Percentiles rank a stretch among this genome's conserved stretches.
Evolutionary conservation across 1,140 invertebrate species (phyloP).

Genomic region (Ceratosolen fusciceps): DNA sequence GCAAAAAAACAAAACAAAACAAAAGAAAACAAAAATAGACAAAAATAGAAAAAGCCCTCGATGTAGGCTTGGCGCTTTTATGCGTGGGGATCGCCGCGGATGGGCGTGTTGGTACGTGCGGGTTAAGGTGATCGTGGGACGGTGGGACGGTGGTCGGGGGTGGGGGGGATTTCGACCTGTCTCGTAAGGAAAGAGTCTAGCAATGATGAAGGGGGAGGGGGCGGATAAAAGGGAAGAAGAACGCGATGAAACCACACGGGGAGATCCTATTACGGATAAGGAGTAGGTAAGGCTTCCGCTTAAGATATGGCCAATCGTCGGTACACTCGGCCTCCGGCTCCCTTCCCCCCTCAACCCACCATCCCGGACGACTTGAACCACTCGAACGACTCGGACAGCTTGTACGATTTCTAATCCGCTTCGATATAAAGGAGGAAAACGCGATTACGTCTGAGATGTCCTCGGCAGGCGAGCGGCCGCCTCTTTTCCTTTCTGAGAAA

Average conservation of each 20-base stretch:
- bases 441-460: constrained; percentile 64
- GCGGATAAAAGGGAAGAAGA: constrained; percentile 66
- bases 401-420: constrained; percentile 73
- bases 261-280: constrained; percentile 72
- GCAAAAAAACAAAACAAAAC: too few relatives aligned
- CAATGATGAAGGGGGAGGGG: constrained; percentile 54
- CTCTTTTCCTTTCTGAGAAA: not conserved
- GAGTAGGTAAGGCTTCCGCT: constrained; percentile 69
- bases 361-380: too few relatives aligned
- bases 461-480: constrained; percentile 18
- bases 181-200: constrained; percentile 34
- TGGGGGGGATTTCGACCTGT: not conserved
- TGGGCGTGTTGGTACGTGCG: constrained; percentile 63
- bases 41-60: constrained; percentile 12
- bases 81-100: constrained; percentile 63
- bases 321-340: constrained; percentile 62
- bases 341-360: too few relatives aligned
- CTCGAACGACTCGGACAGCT: constrained; percentile 63
- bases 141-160: not conserved
- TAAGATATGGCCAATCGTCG: constrained; percentile 70
- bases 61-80: too few relatives aligned
- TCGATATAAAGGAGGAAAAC: constrained; percentile 64
- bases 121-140: too few relatives aligned
- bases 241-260: constrained; percentile 70
- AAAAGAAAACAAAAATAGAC: constrained; percentile 54